Evolutionary conservation across 2,888 invertebrate genomes (phyloP).

Genomic region (Drosophila putrida): DNA sequence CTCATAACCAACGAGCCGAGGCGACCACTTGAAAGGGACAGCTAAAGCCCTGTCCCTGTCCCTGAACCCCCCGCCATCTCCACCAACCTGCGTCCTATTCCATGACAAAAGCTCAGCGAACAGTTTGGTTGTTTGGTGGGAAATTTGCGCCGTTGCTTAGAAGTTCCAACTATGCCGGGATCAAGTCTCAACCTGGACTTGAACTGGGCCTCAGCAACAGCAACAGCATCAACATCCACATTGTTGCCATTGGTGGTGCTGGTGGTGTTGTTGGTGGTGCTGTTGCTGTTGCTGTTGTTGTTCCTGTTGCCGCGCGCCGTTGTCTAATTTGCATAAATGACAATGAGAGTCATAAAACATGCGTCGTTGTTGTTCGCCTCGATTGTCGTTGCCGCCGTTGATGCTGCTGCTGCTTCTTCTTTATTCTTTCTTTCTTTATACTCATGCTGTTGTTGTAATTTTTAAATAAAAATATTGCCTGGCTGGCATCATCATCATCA

Average conservation of each 20-base stretch:
- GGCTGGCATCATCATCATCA: constrained; percentile 31
- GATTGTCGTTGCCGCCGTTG: constrained; percentile 48
- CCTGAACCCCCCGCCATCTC: neutral
- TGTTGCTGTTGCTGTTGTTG: constrained; percentile 29
- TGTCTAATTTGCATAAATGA: constrained; percentile 81
- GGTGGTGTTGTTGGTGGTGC: constrained; percentile 21
- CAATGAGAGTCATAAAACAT: constrained; percentile 83
- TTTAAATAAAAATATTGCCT: constrained; percentile 64
- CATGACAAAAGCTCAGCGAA: constrained; percentile 71
- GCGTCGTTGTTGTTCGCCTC: constrained; percentile 75
- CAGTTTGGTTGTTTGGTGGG: constrained; percentile 61
- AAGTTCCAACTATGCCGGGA: constrained; percentile 42
- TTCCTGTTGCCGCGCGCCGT: constrained; percentile 44
- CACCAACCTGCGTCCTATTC: neutral
- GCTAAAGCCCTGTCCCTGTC: neutral
- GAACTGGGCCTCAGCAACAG: constrained; percentile 5
- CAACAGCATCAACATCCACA: neutral
- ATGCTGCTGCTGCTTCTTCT: constrained; percentile 15
- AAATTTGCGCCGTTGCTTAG: constrained; percentile 72
- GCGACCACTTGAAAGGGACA: constrained; percentile 30
- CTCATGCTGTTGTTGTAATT: constrained; percentile 24
- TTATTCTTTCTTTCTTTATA: neutral
- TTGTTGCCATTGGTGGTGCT: neutral
- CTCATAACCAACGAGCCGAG: constrained; percentile 72
- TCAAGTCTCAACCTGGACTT: constrained; percentile 18